phyloP scores from a whole-genome alignment of 2,797 vertebrate species.

The Arnoldichthys spilopterus region DNA sequence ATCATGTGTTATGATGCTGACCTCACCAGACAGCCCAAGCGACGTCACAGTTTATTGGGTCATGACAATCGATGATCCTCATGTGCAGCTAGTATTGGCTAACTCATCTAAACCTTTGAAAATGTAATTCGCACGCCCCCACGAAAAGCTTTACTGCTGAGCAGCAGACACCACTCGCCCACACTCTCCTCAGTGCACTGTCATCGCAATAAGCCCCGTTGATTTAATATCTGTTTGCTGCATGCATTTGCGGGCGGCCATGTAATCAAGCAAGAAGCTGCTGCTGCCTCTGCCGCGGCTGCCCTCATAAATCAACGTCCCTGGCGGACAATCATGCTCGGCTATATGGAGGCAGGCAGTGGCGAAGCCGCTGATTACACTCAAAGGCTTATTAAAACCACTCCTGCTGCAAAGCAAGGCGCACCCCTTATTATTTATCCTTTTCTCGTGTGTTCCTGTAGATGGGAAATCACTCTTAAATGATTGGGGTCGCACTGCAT shows the following conservation, averaged over 20 bases:
- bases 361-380: conserved; percentile 69
- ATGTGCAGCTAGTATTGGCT: conserved; percentile 55
- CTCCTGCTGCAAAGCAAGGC: conserved; percentile 57
- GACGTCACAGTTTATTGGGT: conserved; percentile 66
- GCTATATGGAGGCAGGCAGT: conserved; percentile 49
- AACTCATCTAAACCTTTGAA: conserved; percentile 66
- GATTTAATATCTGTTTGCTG: conserved; percentile 75
- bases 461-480: conserved; percentile 34
- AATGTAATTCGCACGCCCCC: conserved; percentile 64
- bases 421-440: conserved; percentile 42
- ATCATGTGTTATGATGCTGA: conserved; percentile 38
- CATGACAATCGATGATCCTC: conserved; percentile 72
- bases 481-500: conserved; percentile 32
- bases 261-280: conserved; percentile 74
- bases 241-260: conserved; percentile 68
- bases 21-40: conserved; percentile 56
- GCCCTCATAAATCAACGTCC: conserved; percentile 69
- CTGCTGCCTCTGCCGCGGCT: conserved; percentile 52
- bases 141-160: conserved; percentile 39
- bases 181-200: conserved; percentile 45
- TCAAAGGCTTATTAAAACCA: conserved; percentile 61
- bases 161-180: conserved; percentile 59
- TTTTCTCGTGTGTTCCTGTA: not conserved
- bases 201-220: conserved; percentile 70
- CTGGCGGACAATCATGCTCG: conserved; percentile 69